Conservation (phyloP, 2,113 vertebrate species). For the Trogon melanurus region DNA sequence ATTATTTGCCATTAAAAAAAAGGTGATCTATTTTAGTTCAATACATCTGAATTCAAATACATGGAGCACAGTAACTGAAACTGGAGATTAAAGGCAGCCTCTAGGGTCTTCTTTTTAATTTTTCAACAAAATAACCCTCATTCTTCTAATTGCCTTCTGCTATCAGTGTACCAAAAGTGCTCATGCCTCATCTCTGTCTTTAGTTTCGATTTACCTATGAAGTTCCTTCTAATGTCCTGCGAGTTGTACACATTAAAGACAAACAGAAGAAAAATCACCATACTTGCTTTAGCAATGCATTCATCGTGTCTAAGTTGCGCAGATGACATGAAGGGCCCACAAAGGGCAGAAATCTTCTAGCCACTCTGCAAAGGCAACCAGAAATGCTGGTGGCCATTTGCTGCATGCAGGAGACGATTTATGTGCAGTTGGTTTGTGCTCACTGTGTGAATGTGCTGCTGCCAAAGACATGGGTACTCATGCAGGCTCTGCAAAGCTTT, state of each 20-base stretch:
- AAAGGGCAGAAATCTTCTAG: neutral
- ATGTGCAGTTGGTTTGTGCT: neutral
- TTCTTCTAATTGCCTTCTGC: neutral
- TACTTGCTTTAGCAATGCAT: neutral
- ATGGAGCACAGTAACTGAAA: neutral
- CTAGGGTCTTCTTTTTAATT: neutral
- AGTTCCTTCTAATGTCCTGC: neutral
- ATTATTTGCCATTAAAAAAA: neutral
- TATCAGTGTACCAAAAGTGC: neutral
- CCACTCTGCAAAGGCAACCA: neutral
- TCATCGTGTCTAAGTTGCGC: neutral
- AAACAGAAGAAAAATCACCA: neutral
- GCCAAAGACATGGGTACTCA: neutral
- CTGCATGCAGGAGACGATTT: neutral
- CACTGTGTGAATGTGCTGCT: neutral
- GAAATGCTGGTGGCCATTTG: neutral
- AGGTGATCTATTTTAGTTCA: neutral
- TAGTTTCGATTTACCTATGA: neutral
- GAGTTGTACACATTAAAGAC: neutral
- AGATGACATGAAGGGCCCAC: neutral
- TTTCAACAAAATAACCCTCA: neutral
- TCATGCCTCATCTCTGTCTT: neutral
- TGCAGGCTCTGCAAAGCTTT: neutral
- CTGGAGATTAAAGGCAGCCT: neutral
- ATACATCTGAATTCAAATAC: neutral